phyloP scores from a whole-genome alignment of 2,113 vertebrate genomes.

The Fregata magnificens region DNA sequence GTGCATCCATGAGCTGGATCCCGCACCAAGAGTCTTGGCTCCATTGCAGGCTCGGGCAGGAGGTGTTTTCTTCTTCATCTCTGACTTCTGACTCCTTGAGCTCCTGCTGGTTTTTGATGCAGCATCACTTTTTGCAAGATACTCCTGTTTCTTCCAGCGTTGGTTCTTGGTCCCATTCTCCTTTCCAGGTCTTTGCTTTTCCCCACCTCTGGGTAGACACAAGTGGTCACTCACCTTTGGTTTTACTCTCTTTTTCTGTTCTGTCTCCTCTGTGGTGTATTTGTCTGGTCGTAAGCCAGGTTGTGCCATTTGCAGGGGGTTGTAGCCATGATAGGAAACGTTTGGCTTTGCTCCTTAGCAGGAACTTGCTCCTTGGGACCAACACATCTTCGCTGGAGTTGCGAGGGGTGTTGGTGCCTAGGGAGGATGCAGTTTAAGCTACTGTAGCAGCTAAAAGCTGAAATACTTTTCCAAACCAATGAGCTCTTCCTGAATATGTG shows the following conservation, averaged over 20 bases:
- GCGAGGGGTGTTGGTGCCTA: not conserved
- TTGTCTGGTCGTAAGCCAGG: not conserved
- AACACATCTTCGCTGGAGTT: not conserved
- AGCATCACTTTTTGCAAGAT: accelerated
- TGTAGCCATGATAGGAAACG: accelerated
- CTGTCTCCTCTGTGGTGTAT: not conserved
- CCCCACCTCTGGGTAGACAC: not conserved
- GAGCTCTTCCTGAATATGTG: not conserved
- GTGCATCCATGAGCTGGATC: not conserved
- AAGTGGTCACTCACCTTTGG: not conserved
- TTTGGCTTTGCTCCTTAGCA: not conserved
- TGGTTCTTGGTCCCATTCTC: not conserved
- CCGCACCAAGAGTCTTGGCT: not conserved
- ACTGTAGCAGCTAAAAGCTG: not conserved
- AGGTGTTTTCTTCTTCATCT: not conserved
- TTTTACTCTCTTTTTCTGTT: not conserved
- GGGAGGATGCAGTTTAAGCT: not conserved
- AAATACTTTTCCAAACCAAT: not conserved
- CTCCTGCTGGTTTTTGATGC: accelerated
- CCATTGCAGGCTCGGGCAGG: not conserved
- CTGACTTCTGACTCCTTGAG: not conserved
- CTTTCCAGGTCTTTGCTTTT: not conserved
- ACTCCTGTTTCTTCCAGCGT: accelerated
- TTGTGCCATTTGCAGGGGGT: accelerated
- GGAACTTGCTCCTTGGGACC: not conserved